Percentiles rank a stretch among this genome's conserved stretches.
Conservation (phyloP, 2,113 vertebrate genomes). For the Microcebus griseorufus region DNA sequence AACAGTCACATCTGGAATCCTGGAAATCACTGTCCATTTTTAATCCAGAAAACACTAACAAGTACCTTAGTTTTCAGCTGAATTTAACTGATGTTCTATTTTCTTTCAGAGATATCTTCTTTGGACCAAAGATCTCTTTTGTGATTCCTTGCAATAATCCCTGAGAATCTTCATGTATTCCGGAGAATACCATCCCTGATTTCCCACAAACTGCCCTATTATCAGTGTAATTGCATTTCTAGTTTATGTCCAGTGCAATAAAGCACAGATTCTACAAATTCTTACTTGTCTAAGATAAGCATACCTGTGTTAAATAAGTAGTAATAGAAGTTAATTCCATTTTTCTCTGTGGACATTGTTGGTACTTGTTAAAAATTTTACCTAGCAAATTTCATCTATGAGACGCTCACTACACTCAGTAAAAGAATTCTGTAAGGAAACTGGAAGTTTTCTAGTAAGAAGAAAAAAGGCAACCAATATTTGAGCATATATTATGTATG, state of each 20-base stretch:
- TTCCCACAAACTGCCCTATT: not conserved
- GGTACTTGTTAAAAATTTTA: not conserved
- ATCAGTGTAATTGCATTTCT: not conserved
- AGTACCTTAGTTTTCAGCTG: not conserved
- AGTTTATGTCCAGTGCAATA: not conserved
- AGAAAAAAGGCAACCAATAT: not conserved
- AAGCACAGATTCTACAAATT: slow-evolving; percentile 25
- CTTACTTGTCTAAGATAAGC: slow-evolving; percentile 8
- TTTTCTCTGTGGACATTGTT: slow-evolving; percentile 39
- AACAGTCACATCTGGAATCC: slow-evolving; percentile 53
- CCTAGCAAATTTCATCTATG: not conserved
- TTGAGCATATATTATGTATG: not conserved
- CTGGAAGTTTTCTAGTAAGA: slow-evolving; percentile 4
- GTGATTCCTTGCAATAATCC: slow-evolving; percentile 87
- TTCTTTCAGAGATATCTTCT: slow-evolving; percentile 90
- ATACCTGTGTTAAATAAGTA: slow-evolving; percentile 35
- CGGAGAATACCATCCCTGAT: not conserved
- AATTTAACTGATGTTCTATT: slow-evolving; percentile 58
- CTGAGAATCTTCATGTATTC: slow-evolving; percentile 68
- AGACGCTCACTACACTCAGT: not conserved
- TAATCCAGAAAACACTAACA: slow-evolving; percentile 14
- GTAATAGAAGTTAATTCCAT: slow-evolving; percentile 64
- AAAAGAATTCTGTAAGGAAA: not conserved
- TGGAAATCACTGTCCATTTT: slow-evolving; percentile 19
- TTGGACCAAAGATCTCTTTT: slow-evolving; percentile 89